These are phyloP conservation scores for Myotis yumanensis DNA, from an alignment of 2,113 vertebrate species.

Conservation along the genomic window DNA sequence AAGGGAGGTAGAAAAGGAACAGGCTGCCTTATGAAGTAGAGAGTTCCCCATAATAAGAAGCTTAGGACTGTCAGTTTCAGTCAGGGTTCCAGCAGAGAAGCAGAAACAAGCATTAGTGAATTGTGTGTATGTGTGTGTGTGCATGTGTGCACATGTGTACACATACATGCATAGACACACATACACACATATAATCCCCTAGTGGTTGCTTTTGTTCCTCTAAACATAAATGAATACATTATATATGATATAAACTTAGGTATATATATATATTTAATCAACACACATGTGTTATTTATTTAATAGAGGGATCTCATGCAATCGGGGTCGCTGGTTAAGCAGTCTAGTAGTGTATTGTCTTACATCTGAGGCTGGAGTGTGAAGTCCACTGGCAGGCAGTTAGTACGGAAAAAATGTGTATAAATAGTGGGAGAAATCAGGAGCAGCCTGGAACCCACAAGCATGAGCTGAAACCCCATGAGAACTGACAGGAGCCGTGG, in stretches of 20 bases:
- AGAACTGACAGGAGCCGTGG: background rate
- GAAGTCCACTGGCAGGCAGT: background rate
- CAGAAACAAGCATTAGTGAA: background rate
- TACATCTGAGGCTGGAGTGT: background rate
- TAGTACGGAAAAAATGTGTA: background rate
- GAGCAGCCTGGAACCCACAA: background rate
- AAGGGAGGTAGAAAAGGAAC: background rate
- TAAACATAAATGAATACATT: background rate
- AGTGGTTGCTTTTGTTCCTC: background rate
- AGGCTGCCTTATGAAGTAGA: background rate
- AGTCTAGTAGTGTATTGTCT: background rate
- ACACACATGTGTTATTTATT: background rate
- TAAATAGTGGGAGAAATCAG: background rate
- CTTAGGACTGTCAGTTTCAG: background rate
- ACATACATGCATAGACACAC: background rate
- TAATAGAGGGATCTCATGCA: background rate
- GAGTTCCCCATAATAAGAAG: background rate
- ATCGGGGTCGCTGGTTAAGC: background rate
- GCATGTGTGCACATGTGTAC: fast-evolving
- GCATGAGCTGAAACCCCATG: background rate
- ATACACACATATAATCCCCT: background rate
- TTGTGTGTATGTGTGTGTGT: too few relatives aligned
- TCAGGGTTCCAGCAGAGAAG: background rate
- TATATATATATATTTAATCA: background rate
- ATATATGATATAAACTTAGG: background rate